Base-by-base conservation (phyloP, 2,888 invertebrate species). In the Sthenelais limicola region DNA sequence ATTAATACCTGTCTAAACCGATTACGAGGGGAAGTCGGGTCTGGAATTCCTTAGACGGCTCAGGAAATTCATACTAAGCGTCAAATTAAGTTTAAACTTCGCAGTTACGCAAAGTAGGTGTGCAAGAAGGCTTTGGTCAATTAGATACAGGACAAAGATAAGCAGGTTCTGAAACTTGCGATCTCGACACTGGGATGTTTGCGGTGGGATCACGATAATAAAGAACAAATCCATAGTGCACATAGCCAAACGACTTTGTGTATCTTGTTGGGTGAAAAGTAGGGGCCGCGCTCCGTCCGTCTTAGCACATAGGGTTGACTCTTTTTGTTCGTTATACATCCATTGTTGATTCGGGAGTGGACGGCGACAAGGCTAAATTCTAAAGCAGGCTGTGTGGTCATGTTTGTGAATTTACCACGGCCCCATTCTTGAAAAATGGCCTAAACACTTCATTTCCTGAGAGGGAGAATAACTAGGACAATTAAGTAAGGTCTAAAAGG, bases 81-180 rank as follows among this genome's bases (percentile, higher is more conserved):
- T 62, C 62, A 62, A 62, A 62, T 62, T 62, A 62, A 62, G 38
- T 62, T 62, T 35, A 62, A 35, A 38, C 62, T 62, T 24, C 62
- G 24, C 21, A 62, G 62, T 62, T 62, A 38, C 62, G 62, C 38
- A 62, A 62, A 62, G 38, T 43, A n/a, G 43, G 62, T 62, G 62
- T 38, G 62, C 62, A 21, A 35, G 28, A 26, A n/a, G 62, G 62
- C 62, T 62, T 62, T 62, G 15, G 62, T 38, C 62, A 62, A 62
- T 62, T 62, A 62, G 62, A 62, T 62, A 62, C 62, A 38, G 62
- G n/a, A 62, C 62, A 62, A 62, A 62, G 62, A 15, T 62, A 21
- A 28, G 56, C 30, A n/a, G 30, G 56, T 56, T 32, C 18, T 32
- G 30, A 30, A 3, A 12, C 15, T 43, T 9, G 43, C 15, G 52